phyloP scores from a whole-genome alignment of 2,113 vertebrate species.

The Rhinopomastus cyanomelas region DNA sequence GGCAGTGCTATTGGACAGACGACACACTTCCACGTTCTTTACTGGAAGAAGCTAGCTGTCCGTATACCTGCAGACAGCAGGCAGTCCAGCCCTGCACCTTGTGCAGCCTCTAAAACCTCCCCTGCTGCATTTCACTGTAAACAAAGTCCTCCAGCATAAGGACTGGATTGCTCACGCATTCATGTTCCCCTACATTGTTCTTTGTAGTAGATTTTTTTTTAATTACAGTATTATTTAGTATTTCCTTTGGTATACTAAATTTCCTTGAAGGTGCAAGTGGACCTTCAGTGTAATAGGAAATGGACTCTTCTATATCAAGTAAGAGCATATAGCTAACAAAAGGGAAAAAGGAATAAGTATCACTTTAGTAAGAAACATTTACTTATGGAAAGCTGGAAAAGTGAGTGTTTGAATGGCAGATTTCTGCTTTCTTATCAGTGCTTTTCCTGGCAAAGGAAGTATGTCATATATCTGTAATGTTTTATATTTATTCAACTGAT shows the following conservation, averaged over 20 bases:
- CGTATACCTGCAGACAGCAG: no score
- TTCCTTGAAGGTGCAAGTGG: neutral
- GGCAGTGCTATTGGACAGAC: no score
- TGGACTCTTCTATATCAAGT: neutral
- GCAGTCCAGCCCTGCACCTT: no score
- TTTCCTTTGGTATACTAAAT: neutral
- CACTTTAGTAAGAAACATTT: accelerated
- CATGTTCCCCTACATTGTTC: no score
- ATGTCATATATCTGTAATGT: neutral
- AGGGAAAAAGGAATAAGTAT: neutral
- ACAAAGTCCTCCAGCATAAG: no score
- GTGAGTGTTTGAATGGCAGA: neutral
- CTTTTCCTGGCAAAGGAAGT: neutral
- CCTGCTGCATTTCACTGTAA: no score
- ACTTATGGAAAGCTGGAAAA: neutral
- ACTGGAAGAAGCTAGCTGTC: no score
- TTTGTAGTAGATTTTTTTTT: neutral
- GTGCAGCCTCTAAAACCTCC: no score
- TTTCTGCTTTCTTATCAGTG: neutral
- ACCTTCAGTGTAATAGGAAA: neutral
- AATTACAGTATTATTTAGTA: neutral
- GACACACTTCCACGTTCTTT: no score
- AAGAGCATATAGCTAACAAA: accelerated
- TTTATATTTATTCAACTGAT: neutral
- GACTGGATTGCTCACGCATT: no score